A percentile compares a stretch with the other conserved stretches of the same genome.
These are phyloP conservation scores for Mastomys natalensis DNA, from an alignment of 2,113 vertebrate species.

Conservation along the genomic window DNA sequence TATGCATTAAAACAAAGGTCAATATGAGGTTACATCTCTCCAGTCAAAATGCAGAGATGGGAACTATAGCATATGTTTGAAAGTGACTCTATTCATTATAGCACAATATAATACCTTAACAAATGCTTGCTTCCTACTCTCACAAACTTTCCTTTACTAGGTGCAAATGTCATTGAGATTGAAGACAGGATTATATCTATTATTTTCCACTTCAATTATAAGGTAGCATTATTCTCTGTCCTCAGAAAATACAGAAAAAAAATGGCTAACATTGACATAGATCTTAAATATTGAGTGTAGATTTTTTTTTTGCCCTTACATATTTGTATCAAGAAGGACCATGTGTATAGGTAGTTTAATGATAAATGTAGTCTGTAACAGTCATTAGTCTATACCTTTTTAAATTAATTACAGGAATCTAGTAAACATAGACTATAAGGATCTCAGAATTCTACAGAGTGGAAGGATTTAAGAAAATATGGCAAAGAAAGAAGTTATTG, in stretches of 20 bases:
- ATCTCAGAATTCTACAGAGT: not conserved
- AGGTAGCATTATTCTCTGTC: not conserved
- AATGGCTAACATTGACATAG: not conserved
- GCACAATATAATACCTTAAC: not conserved
- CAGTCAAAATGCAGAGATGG: not conserved
- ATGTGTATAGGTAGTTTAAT: not conserved
- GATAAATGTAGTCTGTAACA: not conserved
- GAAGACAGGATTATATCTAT: not conserved
- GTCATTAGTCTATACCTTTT: not conserved
- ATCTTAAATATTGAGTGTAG: not conserved
- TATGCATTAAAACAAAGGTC: not conserved
- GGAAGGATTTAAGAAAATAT: not conserved
- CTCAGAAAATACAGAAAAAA: not conserved
- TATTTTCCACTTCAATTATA: conserved; percentile 4
- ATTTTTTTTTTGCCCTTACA: not conserved
- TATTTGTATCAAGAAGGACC: not conserved
- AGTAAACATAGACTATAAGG: not conserved
- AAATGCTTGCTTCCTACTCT: not conserved
- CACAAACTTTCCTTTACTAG: not conserved
- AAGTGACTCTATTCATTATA: not conserved
- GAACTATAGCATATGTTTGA: not conserved
- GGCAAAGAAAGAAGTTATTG: not conserved
- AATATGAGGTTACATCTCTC: not conserved
- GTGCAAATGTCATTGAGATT: not conserved
- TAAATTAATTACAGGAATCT: not conserved